A percentile compares a stretch with the other conserved stretches of the same genome.
These are phyloP conservation scores for Todiramphus saurophagus DNA, from an alignment of 2,113 vertebrate genomes.

Conservation along the genomic window DNA sequence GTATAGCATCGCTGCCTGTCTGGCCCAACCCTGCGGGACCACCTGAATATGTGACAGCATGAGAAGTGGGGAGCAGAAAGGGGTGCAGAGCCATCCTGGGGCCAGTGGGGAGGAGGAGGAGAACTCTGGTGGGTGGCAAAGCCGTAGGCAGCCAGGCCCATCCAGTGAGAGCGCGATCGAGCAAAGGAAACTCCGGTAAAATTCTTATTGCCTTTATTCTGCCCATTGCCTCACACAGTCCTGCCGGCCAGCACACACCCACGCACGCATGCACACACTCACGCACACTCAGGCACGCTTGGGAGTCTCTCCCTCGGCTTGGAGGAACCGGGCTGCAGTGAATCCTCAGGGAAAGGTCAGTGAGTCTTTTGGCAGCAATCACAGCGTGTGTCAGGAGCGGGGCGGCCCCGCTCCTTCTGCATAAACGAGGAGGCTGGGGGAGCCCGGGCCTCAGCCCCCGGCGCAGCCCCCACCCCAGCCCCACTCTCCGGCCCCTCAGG, in stretches of 20 bases:
- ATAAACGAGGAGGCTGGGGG: slow-evolving; percentile 60
- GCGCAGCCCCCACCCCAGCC: slow-evolving; percentile 8
- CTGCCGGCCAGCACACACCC: slow-evolving; percentile 70
- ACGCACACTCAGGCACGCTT: slow-evolving; percentile 54
- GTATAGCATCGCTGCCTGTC: background rate
- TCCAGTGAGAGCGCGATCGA: slow-evolving; percentile 10
- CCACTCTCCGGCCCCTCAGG: slow-evolving; percentile 10
- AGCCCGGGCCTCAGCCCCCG: background rate
- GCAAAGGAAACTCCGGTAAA: slow-evolving; percentile 68
- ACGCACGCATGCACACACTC: slow-evolving; percentile 52
- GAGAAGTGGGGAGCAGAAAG: background rate
- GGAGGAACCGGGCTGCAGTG: slow-evolving; percentile 57
- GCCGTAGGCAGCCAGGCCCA: background rate
- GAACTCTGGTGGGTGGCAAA: background rate
- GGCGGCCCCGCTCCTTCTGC: slow-evolving; percentile 65
- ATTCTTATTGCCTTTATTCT: slow-evolving; percentile 84
- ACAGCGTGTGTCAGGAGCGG: slow-evolving; percentile 71
- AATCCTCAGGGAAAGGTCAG: slow-evolving; percentile 52
- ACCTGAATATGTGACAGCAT: background rate
- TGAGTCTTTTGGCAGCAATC: slow-evolving; percentile 77
- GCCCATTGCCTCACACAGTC: slow-evolving; percentile 68
- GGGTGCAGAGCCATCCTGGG: background rate
- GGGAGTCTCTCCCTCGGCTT: slow-evolving; percentile 68
- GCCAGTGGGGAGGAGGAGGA: background rate
- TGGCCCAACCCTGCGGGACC: background rate